phyloP scores from a whole-genome alignment of 1,140 invertebrate species.

The Drosophila equinoxialis region DNA sequence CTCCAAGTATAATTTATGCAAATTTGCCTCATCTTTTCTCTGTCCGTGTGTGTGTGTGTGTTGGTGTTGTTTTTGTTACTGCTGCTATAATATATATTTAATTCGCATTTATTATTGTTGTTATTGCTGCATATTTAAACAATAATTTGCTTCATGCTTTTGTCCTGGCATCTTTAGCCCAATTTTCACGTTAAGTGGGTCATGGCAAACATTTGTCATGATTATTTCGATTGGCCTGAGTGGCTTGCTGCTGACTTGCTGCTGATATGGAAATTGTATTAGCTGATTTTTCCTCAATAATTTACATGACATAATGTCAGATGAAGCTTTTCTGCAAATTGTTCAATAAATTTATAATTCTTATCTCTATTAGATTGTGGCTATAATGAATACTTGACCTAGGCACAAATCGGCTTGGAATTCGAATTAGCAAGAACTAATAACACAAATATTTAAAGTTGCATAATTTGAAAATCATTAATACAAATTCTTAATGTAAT shows the following conservation, averaged over 20 bases:
- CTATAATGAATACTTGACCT: background rate
- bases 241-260: background rate
- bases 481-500: background rate
- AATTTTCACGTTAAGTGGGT: constrained; percentile 10
- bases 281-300: constrained; percentile 2
- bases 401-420: background rate
- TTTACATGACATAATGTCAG: background rate
- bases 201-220: constrained; percentile 17
- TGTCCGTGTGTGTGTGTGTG: background rate
- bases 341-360: constrained; percentile 1
- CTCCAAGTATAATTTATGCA: constrained; percentile 12
- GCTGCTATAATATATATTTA: constrained; percentile 4
- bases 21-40: constrained; percentile 10
- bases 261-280: constrained; percentile 15
- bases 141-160: constrained; percentile 7
- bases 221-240: constrained; percentile 14
- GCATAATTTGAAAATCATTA: background rate
- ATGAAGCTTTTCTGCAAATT: background rate
- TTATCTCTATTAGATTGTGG: background rate
- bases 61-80: background rate
- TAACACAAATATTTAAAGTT: background rate
- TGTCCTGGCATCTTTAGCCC: constrained; percentile 11
- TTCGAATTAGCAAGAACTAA: background rate
- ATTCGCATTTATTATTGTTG: background rate
- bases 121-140: constrained; percentile 13